phyloP scores from a whole-genome alignment of 2,113 vertebrate species.

The Bucco capensis region DNA sequence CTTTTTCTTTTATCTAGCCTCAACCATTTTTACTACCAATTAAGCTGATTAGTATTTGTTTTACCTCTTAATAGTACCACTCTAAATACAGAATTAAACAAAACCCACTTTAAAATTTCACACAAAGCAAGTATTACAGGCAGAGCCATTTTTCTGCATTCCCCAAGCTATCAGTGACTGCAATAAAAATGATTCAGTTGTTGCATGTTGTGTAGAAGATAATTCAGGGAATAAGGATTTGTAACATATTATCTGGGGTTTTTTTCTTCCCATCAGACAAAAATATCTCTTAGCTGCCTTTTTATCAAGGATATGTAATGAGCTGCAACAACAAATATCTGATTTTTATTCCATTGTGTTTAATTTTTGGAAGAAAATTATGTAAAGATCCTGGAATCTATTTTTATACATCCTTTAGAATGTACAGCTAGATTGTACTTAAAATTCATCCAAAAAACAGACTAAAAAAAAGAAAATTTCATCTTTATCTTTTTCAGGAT shows the following conservation, averaged over 20 bases:
- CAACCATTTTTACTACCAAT: background rate
- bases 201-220: background rate
- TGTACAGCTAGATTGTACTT: background rate
- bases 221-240: background rate
- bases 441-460: background rate
- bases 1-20: background rate
- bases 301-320: background rate
- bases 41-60: background rate
- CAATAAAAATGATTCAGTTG: background rate
- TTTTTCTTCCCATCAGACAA: background rate
- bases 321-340: background rate
- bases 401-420: background rate
- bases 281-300: background rate
- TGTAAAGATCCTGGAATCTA: background rate
- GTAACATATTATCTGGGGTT: accelerated
- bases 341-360: background rate
- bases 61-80: background rate
- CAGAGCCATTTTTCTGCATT: background rate
- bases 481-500: background rate
- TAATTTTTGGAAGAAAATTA: background rate
- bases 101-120: background rate
- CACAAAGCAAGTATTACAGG: background rate
- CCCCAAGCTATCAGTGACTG: background rate
- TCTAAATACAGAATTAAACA: background rate
- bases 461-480: background rate